These are phyloP conservation scores for Latrodectus elegans DNA, from an alignment of 2,888 invertebrate genomes.

Conservation along the genomic window DNA sequence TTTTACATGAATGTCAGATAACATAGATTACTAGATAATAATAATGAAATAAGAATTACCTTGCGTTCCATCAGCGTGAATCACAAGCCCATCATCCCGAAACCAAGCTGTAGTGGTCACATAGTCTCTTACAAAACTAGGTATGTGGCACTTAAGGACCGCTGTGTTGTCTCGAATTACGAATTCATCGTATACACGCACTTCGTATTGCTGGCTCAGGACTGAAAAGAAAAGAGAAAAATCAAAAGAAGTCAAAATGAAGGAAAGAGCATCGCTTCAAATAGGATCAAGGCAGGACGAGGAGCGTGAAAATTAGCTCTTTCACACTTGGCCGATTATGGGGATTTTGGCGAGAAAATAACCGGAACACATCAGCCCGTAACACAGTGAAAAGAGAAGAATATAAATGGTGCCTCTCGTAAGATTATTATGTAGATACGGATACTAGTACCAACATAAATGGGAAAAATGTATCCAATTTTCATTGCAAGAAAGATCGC, in stretches of 20 bases:
- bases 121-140: constrained; percentile 68
- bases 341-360: constrained; percentile 54
- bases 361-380: constrained; percentile 31
- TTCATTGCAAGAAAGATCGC: no score
- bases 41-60: constrained; percentile 28
- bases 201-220: constrained; percentile 84
- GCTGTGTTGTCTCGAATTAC: constrained; percentile 70
- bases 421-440: no score
- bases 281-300: constrained; percentile 36
- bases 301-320: constrained; percentile 67
- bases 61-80: constrained; percentile 64
- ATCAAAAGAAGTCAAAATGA: constrained; percentile 13
- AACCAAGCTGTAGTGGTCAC: constrained; percentile 69
- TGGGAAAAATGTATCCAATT: no score
- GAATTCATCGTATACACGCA: constrained; percentile 71
- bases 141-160: constrained; percentile 72
- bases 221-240: constrained; percentile 78
- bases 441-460: no score
- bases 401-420: constrained; percentile 29
- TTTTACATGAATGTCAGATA: no score
- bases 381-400: constrained; percentile 17
- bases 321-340: constrained; percentile 50
- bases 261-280: constrained; percentile 24
- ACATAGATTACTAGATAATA: no score
- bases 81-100: constrained; percentile 68